Evolutionary conservation across 2,797 vertebrate genomes (phyloP).

Genomic region (Chaunax sp.): DNA sequence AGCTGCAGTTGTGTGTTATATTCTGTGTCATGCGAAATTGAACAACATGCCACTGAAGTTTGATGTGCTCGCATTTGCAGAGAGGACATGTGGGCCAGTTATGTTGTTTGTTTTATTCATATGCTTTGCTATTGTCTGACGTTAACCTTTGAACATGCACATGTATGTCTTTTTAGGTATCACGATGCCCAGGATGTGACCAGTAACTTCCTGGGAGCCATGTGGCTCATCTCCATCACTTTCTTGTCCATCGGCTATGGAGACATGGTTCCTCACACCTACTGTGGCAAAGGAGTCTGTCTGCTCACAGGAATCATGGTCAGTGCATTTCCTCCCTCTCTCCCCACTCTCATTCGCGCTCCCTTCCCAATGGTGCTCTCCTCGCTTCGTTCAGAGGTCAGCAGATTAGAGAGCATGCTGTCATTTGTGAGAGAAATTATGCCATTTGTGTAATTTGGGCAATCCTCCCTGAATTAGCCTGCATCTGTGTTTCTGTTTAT

Average conservation of each 20-base stretch:
- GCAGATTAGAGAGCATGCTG: conserved; percentile 67
- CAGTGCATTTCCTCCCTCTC: conserved; percentile 65
- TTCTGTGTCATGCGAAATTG: conserved; percentile 32
- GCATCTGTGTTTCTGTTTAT: conserved; percentile 71
- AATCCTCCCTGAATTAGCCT: conserved; percentile 71
- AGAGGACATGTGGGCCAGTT: conserved; percentile 27
- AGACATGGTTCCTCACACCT: conserved; percentile 98
- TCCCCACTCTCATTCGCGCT: conserved; percentile 1
- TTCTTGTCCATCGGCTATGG: conserved; percentile 98
- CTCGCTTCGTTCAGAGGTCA: conserved; percentile 68
- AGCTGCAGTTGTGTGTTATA: conserved; percentile 39
- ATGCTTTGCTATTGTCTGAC: conserved; percentile 14
- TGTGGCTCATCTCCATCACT: conserved; percentile 99
- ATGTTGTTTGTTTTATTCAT: conserved; percentile 6
- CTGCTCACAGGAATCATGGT: conserved; percentile 99
- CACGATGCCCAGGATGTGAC: conserved; percentile 98
- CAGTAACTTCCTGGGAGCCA: conserved; percentile 98
- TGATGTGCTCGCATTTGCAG: conserved; percentile 34
- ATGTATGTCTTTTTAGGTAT: conserved; percentile 84
- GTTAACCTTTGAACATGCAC: conserved; percentile 6
- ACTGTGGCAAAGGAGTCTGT: conserved; percentile 98
- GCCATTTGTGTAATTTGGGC: conserved; percentile 67
- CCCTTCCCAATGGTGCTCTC: conserved; percentile 31
- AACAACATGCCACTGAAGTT: conserved; percentile 31
- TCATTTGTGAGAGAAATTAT: conserved; percentile 59